Evolutionary conservation across 2,113 vertebrate species (phyloP), one percentile per base, ranked within the genome.

Genomic region (Ceratotherium simum): DNA sequence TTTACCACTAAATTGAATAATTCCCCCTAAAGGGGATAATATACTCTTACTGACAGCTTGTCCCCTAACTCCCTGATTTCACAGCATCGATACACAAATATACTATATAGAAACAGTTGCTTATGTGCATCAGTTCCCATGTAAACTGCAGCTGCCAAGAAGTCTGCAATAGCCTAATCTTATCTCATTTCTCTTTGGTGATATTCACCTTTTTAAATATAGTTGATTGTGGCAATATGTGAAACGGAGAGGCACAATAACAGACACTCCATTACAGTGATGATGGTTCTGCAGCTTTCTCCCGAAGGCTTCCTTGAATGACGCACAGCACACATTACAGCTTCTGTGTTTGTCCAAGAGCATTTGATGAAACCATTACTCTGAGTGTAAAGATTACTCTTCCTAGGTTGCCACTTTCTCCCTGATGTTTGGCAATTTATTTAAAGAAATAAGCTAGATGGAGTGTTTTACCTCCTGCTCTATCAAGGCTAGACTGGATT

Each of bases 1-100:
- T 95, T 97, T 92, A 73, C 80, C 82, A 81, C 62, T 94, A 95
- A 97, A 97, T 95, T 82, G 85, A 97, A 93, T 95, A 96, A 95
- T 95, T 91, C 36, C 54, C 23, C 33, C 72, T 54, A 54, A 82
- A 91, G 73, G 81, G 67, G 42, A 65, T 42, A 64, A 51, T 8
- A 89, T 17, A 48, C n/a, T 70, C 42, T 84, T 56, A 78, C 36
- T 60, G 81, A 97, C 62, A 96, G 85, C 48, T 89, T 91, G 64
- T 92, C 54, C 80, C 88, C 46, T 89, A 92, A 51, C 23, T 67
- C 81, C 58, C 7, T 20, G 54, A 79, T 82, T 90, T 89, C 69
- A 69, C 21, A 90, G 56, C 87, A 75, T 6, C 1, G 1, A 58
- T 46, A 87, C 6, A 56, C 73, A 88, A 69, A 82, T 42, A 18